phyloP scores from a whole-genome alignment of 2,888 invertebrate species.

The Brenthis daphne region DNA sequence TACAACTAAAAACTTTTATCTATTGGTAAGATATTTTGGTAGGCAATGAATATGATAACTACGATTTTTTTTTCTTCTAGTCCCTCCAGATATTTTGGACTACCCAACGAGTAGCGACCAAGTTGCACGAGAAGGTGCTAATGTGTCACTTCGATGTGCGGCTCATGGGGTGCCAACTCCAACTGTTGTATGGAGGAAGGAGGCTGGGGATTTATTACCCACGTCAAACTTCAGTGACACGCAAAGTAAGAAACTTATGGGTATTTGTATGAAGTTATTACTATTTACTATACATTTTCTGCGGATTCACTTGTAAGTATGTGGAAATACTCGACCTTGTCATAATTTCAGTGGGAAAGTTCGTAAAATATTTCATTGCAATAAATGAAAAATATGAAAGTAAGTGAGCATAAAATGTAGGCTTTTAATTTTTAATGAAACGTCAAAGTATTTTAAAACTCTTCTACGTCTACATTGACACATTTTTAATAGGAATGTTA shows the following conservation, averaged over 20 bases:
- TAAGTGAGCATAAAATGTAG: constrained; percentile 10
- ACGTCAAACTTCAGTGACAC: constrained; percentile 74
- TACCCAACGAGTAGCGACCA: constrained; percentile 93
- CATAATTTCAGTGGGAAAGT: neutral
- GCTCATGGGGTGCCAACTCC: constrained; percentile 94
- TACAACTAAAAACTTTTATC: too few relatives aligned
- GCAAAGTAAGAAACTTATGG: constrained; percentile 64
- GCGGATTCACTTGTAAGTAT: too few relatives aligned
- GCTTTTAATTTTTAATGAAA: constrained; percentile 18
- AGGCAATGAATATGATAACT: too few relatives aligned
- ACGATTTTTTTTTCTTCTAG: constrained; percentile 63
- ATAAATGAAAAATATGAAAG: neutral
- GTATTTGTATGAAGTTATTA: constrained; percentile 5
- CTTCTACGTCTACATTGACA: constrained; percentile 1
- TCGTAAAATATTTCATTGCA: neutral
- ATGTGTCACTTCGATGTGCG: constrained; percentile 92
- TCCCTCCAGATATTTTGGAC: constrained; percentile 93
- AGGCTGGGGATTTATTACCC: constrained; percentile 86
- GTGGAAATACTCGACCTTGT: too few relatives aligned
- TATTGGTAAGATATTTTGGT: too few relatives aligned
- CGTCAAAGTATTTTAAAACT: constrained; percentile 11
- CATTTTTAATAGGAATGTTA: constrained; percentile 4
- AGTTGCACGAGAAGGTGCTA: constrained; percentile 92
- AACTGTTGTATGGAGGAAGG: constrained; percentile 92
- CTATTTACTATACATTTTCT: neutral